phyloP scores from a whole-genome alignment of 2,888 invertebrate species.

The Hyposoter didymator region DNA sequence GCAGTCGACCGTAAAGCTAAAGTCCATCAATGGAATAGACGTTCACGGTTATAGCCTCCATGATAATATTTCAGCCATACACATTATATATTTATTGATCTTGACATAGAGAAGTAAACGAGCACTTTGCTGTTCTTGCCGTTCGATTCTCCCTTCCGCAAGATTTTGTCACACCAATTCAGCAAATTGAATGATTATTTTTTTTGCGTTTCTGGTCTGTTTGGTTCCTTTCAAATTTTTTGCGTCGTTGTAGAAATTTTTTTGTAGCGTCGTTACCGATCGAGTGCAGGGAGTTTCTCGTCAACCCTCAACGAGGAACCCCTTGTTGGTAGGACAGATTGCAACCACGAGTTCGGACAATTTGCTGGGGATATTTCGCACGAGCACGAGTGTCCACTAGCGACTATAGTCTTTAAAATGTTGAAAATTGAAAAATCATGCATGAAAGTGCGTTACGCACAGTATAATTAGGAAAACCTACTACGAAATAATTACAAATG shows the following conservation, averaged over 20 bases:
- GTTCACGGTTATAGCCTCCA: not conserved
- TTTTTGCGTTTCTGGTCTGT: not conserved
- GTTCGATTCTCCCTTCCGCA: constrained; percentile 10
- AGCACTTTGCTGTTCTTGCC: not conserved
- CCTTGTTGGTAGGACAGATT: not conserved
- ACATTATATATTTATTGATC: not conserved
- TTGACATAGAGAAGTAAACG: not conserved
- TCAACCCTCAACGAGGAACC: not conserved
- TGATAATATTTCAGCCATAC: not conserved
- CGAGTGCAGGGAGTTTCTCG: not conserved
- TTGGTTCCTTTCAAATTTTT: not conserved
- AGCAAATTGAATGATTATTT: not conserved
- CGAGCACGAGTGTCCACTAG: not conserved
- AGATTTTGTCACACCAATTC: not conserved
- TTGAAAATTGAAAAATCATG: not conserved
- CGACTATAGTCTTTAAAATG: not conserved
- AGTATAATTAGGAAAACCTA: not conserved
- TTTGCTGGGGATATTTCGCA: not conserved
- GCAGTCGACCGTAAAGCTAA: constrained; percentile 46
- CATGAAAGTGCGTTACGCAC: not conserved
- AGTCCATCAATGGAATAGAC: constrained; percentile 17
- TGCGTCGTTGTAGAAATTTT: not conserved
- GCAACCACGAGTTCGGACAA: not conserved
- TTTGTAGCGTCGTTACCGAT: constrained; percentile 13
- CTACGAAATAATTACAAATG: not conserved